phyloP scores from a whole-genome alignment of 2,113 vertebrate genomes.

The Pteruthius melanotis region DNA sequence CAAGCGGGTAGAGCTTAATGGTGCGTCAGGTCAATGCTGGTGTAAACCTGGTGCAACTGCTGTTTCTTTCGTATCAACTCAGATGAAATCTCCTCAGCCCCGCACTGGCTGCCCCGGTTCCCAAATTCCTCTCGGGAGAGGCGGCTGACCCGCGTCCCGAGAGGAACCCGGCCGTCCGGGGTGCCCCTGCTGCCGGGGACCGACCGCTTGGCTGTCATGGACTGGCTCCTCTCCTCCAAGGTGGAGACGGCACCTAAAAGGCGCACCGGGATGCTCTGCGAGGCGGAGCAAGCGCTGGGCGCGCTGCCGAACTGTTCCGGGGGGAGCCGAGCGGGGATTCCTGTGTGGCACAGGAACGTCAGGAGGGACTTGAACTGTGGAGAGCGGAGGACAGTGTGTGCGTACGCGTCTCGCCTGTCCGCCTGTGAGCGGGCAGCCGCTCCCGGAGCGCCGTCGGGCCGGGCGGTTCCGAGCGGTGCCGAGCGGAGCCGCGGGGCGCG shows the following conservation, averaged over 20 bases:
- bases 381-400: background rate
- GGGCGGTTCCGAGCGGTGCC: no score
- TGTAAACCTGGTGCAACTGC: background rate
- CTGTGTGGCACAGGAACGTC: background rate
- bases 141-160: background rate
- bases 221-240: background rate
- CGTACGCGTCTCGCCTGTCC: background rate
- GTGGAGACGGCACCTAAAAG: background rate
- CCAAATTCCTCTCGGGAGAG: background rate
- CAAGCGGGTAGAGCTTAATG: background rate
- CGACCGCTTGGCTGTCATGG: accelerated
- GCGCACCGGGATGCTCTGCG: background rate
- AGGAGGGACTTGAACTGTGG: background rate
- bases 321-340: background rate
- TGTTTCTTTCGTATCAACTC: background rate
- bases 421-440: no score
- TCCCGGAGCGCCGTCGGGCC: no score
- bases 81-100: background rate
- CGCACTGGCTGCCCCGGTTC: background rate
- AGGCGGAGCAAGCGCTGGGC: background rate
- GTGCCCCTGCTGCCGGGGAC: no score
- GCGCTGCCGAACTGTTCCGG: background rate
- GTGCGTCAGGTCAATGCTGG: background rate
- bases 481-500: no score
- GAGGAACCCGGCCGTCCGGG: background rate